Evolutionary conservation across 2,797 vertebrate genomes (phyloP), one percentile per base, ranked within the genome.

Genomic region (Cacajao melanocephalus): DNA sequence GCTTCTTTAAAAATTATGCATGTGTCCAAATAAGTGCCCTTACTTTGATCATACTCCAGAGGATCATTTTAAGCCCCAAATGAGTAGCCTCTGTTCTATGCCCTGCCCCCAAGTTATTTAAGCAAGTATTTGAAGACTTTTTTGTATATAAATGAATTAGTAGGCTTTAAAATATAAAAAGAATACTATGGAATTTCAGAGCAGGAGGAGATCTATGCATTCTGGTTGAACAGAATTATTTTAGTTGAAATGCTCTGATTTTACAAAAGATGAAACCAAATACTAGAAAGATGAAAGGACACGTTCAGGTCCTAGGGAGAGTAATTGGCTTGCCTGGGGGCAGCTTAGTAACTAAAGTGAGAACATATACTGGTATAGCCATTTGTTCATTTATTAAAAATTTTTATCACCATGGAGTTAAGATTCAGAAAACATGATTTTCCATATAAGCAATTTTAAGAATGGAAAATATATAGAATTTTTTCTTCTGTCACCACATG

Each of bases 231-330:
- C 8, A 78, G n/a, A 61, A 24, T 30, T 81, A 52, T 96, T 96
- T 96, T 75, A 72, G n/a, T 93, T 94, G 84, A 93, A n/a, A 70
- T 93, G 28, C 44, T 46, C 22, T 80, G 8, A 46, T 79, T 94
- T 78, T 92, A 67, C 44, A 85, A 78, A 83, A 55, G 58, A 91
- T 57, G 39, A 93, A 79, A 78, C 46, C 4, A 67, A 5, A 11
- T 93, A 15, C 48, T 70, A 76, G 48, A 90, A 97, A 85, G 39
- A 88, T 57, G 26, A 82, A 83, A 75, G 22, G 46, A 57, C 41
- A 85, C 28, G 5, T 48, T 86, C 15, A 67, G 9, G 28, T 13
- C 55, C 22, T 84, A 39, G 28, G 19, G 64, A 90, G 78, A 70
- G 79, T 70, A 83, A 44, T n/a, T 89, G 19, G 4, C 39, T 90